These are phyloP conservation scores for Lasius platythorax DNA, from an alignment of 2,888 invertebrate species.

Conservation along the genomic window DNA sequence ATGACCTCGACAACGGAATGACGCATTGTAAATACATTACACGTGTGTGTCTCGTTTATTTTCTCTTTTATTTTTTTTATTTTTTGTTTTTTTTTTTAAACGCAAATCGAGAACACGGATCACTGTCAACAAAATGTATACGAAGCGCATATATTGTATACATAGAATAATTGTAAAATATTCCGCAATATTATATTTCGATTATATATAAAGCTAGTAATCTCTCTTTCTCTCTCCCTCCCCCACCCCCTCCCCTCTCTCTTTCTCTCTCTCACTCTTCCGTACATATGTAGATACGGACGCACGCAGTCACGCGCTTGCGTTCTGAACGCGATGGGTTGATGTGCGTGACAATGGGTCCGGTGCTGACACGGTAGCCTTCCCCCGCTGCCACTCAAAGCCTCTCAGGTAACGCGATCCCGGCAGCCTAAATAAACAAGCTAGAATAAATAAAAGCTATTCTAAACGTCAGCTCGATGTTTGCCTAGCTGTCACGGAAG, in stretches of 20 bases:
- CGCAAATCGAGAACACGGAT: conserved; percentile 16
- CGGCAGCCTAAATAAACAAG: conserved; percentile 85
- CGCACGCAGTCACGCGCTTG: conserved; percentile 22
- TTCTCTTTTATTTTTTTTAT: background rate
- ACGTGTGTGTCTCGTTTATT: conserved; percentile 39
- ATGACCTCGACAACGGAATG: conserved; percentile 34
- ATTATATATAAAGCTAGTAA: background rate
- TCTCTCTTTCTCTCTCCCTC: background rate
- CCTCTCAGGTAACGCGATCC: conserved; percentile 83
- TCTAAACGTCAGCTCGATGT: conserved; percentile 82
- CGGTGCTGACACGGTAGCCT: conserved; percentile 78
- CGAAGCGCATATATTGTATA: background rate
- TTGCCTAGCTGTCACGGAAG: conserved; percentile 84
- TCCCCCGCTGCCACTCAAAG: conserved; percentile 78
- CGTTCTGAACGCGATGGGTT: conserved; percentile 56
- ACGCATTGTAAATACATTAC: conserved; percentile 50
- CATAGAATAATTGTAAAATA: background rate
- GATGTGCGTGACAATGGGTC: conserved; percentile 75
- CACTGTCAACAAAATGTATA: background rate
- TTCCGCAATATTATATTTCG: conserved; percentile 22
- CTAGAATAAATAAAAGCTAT: conserved; percentile 85
- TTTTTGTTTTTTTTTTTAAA: background rate
- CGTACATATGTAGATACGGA: background rate
- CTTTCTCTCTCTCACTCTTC: background rate
- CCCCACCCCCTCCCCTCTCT: no score